Evolutionary conservation across 2,797 vertebrate genomes (phyloP), one percentile per base, ranked within the genome.

Genomic region (Atherinosoma microstoma): DNA sequence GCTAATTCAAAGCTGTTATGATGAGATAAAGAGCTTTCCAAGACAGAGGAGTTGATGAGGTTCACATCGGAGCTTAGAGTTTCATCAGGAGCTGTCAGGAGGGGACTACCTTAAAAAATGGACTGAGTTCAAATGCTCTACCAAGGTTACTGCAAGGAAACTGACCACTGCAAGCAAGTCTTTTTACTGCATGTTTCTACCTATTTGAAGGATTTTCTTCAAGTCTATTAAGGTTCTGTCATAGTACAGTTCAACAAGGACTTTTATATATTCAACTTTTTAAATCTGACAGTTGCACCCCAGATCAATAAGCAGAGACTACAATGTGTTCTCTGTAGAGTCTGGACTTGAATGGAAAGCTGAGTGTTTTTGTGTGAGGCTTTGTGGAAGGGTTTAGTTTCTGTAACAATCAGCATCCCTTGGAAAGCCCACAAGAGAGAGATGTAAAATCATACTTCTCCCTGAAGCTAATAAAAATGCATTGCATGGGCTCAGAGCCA

Each of bases 1-100:
- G 83, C 78, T 76, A 75, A 62, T 12, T 63, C 11, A 40, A 58
- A 54, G 57, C 76, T 63, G 63, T 66, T 70, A 54, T 53, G 68
- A 79, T 58, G 79, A 81, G 81, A 87, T 77, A 81, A 88, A 87
- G 76, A 80, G 78, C 70, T 70, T 79, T 65, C 58, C 56, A 67
- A 58, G 36, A 47, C 72, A 56, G 70, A 32, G 22, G 58, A 42
- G 65, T 3, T 80, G 77, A 84, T 74, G 73, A 76, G 71, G 72
- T 73, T 79, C 54, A 58, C 67, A 77, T 78, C 38, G 62, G 53
- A 56, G 36, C 59, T 60, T 2, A 3, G 42, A 65, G 63, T 79
- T 84, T 83, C 67, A 78, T 79, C 76, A 68, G 58, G 53, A 66
- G 45, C 58, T 60, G 83, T 62, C 66, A 74, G 65, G 51, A 32